A percentile compares a stretch with the other conserved stretches of the same genome.
Conservation (phyloP, 2,113 vertebrate genomes). For the Hydropotes inermis region DNA sequence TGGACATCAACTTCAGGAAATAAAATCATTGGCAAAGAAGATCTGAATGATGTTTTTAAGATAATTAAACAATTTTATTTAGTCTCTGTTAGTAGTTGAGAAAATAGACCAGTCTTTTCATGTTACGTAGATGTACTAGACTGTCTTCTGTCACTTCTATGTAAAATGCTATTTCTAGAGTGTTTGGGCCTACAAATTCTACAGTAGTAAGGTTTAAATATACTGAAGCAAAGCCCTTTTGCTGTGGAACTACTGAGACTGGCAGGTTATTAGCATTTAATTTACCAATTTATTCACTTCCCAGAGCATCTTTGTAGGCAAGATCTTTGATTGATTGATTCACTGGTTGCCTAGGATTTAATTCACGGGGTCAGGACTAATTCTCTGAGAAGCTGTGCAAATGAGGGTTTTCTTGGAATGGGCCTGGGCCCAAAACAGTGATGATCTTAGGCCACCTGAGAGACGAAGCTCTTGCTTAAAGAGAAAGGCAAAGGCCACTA, state of each 20-base stretch:
- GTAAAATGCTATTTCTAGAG: background rate
- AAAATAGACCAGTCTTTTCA: background rate
- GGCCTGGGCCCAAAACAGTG: background rate
- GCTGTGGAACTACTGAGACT: background rate
- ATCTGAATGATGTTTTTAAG: background rate
- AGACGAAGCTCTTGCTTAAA: background rate
- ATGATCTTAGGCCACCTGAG: background rate
- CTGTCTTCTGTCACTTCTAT: background rate
- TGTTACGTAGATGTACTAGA: background rate
- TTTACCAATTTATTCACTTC: constrained; percentile 16
- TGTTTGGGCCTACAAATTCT: background rate
- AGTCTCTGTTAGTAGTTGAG: background rate
- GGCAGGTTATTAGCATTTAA: constrained; percentile 21
- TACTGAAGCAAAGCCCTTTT: background rate
- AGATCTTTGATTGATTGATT: background rate
- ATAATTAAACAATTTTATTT: background rate
- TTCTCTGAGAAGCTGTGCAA: background rate
- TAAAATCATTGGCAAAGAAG: background rate
- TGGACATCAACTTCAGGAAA: background rate
- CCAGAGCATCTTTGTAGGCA: background rate
- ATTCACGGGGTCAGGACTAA: background rate
- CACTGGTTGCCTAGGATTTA: background rate
- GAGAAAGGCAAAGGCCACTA: background rate
- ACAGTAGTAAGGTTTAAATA: background rate
- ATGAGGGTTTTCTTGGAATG: background rate